Evolutionary conservation across 2,113 vertebrate genomes (phyloP).

Genomic region (Numenius arquata): DNA sequence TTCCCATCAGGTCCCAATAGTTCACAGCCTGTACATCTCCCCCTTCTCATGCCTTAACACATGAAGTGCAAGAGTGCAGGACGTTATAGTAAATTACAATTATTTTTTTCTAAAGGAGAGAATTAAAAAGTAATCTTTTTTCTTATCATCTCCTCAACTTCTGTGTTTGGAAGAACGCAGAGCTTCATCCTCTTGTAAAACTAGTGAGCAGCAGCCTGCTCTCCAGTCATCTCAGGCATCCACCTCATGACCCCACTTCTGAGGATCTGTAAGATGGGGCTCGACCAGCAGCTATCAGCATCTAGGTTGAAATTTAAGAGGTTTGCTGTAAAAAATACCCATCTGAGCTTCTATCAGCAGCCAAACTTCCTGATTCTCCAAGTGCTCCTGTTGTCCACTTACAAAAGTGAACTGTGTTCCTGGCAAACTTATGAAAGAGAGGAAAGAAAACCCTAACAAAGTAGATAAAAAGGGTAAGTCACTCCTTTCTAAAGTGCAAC

Average conservation of each 20-base stretch:
- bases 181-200: not conserved
- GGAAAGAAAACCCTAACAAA: not conserved
- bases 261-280: not conserved
- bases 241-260: not conserved
- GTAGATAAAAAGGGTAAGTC: not conserved
- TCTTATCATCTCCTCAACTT: not conserved
- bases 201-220: not conserved
- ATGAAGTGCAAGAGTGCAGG: not conserved
- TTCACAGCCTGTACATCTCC: not conserved
- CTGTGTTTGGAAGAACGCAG: not conserved
- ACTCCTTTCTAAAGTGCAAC: not conserved
- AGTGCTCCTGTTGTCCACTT: not conserved
- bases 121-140: not conserved
- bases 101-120: not conserved
- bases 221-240: not conserved
- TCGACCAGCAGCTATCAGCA: not conserved
- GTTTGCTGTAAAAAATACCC: not conserved
- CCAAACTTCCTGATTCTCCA: not conserved
- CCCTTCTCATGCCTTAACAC: not conserved
- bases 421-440: not conserved
- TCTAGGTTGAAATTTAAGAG: not conserved
- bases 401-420: not conserved
- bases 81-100: not conserved
- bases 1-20: not conserved
- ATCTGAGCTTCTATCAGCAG: not conserved